Base-by-base conservation (phyloP, 2,113 vertebrate species). In the Pelvicachromis taeniatus region DNA sequence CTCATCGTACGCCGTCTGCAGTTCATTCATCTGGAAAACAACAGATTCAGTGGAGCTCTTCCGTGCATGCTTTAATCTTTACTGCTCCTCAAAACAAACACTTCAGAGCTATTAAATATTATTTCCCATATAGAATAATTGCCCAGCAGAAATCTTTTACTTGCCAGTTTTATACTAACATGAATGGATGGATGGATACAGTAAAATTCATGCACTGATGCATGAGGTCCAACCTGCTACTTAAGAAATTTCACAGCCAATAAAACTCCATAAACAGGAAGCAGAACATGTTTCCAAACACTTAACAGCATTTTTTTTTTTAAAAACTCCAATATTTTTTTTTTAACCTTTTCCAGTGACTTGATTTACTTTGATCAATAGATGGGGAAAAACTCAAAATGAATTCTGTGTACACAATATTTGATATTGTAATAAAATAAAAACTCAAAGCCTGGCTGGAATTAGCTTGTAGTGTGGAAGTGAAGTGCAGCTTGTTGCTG, bases 1-100 rank as follows among this genome's bases (percentile, higher is more conserved):
- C 56, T 95, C 93, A 63, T 92, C 77, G 75, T 88, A 90, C 2
- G 89, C 82, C 0, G 6, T 33, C 40, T 95, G 93, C 4, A 94
- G 87, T 16, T 90, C 92, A 52, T 91, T 91, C 75, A 96, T 78
- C 97, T 98, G 19, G 52, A 91, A 48, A 85, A 12, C 48, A 21
- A 77, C 17, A 79, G 65, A 73, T 31, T 17, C n/a, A n/a, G 82
- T 13, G 17, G 45, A 6, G 6, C 31, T 83, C 17, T 55, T 82
- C 3, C 50, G 21, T 35, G 53, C 6, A 29, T 4, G 11, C 7
- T 29, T 9, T 48, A 7, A 54, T n/a, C 4, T 14, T 79, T 4
- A 12, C 9, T 83, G 26, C 56, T 80, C 12, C 3, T 70, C 54
- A 48, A 31, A 63, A 59, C 4, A 87, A n/a, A 80, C 42, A 31